Conservation (phyloP, 2,797 vertebrate species). For the Bothrops alternatus region DNA sequence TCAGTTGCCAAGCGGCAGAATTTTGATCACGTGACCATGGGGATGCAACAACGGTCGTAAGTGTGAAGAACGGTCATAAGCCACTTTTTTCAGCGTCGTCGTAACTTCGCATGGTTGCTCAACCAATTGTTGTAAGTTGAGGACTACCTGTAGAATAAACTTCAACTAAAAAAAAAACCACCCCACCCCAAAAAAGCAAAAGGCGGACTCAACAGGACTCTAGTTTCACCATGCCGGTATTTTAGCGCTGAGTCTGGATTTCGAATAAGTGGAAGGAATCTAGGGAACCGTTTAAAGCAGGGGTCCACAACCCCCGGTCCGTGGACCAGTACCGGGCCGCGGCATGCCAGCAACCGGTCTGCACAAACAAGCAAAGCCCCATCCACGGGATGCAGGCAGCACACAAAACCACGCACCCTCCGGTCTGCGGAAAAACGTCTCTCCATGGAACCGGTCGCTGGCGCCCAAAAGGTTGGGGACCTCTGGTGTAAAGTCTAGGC, state of each 20-base stretch:
- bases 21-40: neutral
- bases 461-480: too few relatives aligned
- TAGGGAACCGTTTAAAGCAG: neutral
- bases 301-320: too few relatives aligned
- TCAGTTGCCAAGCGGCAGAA: neutral
- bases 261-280: slow-evolving; percentile 22
- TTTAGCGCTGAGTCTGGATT: neutral
- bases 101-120: neutral
- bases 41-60: too few relatives aligned
- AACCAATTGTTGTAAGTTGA: neutral
- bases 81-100: too few relatives aligned
- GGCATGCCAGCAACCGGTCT: too few relatives aligned
- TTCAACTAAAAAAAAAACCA: neutral
- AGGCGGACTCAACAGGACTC: neutral
- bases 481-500: slow-evolving; percentile 16
- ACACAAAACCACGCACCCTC: too few relatives aligned
- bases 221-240: neutral
- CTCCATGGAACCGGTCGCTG: too few relatives aligned
- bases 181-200: neutral
- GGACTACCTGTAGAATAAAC: neutral
- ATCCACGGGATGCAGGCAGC: too few relatives aligned
- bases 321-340: too few relatives aligned
- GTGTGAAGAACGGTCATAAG: neutral
- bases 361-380: too few relatives aligned
- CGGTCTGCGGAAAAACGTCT: too few relatives aligned